Conservation (phyloP, 2,113 vertebrate genomes). For the Passer montanus region DNA sequence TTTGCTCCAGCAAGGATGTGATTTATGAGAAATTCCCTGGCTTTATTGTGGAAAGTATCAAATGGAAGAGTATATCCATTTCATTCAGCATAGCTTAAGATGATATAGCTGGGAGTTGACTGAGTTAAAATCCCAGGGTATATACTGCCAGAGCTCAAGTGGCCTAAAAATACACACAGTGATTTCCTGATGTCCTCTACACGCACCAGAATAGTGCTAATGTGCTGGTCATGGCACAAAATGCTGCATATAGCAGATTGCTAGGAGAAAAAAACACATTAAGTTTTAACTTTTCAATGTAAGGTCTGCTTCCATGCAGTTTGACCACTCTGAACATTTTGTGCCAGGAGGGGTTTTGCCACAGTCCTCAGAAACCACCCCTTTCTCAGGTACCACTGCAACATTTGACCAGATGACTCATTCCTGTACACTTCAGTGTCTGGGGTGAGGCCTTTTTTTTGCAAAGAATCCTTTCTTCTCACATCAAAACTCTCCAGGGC, state of each 20-base stretch:
- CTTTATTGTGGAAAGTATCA: constrained; percentile 30
- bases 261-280: background rate
- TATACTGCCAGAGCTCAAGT: constrained; percentile 11
- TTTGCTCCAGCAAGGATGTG: background rate
- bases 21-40: constrained; percentile 27
- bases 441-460: constrained; percentile 55
- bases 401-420: constrained; percentile 31
- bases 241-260: background rate
- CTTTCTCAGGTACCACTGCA: constrained; percentile 32
- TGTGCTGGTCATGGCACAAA: background rate
- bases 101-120: constrained; percentile 3
- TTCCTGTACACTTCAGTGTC: background rate
- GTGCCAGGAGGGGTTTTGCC: background rate
- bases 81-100: background rate
- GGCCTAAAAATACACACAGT: constrained; percentile 24
- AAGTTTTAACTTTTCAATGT: background rate
- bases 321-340: background rate
- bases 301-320: background rate
- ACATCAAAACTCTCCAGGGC: constrained; percentile 5
- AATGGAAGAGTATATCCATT: constrained; percentile 12
- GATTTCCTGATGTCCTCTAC: constrained; percentile 35
- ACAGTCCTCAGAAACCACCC: background rate
- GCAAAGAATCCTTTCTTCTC: constrained; percentile 39
- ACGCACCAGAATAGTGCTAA: background rate
- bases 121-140: constrained; percentile 21